These are phyloP conservation scores for Columba livia DNA, from an alignment of 2,113 vertebrate species.

Conservation along the genomic window DNA sequence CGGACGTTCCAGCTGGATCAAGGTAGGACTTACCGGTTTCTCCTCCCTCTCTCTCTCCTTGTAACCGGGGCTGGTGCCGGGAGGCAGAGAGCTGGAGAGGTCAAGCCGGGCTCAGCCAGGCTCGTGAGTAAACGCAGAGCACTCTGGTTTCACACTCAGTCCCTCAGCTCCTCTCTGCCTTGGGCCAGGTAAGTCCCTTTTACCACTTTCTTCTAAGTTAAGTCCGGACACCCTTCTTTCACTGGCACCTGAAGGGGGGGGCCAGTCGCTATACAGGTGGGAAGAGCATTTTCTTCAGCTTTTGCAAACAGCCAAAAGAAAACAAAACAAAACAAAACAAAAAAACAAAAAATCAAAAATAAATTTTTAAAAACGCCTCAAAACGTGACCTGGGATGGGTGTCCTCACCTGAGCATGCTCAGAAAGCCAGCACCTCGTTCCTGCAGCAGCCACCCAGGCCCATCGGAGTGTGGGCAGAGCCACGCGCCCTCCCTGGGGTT, in stretches of 20 bases:
- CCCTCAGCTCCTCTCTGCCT: conserved; percentile 67
- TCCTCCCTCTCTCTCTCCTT: conserved; percentile 68
- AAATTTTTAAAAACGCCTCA: not conserved
- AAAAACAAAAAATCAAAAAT: not conserved
- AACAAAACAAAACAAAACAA: not conserved
- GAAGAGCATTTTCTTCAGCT: conserved; percentile 71
- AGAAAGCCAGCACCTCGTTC: conserved; percentile 53
- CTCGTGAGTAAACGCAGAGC: conserved; percentile 68
- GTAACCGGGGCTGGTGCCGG: conserved; percentile 67
- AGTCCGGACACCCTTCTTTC: conserved; percentile 72
- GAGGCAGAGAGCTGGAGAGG: conserved; percentile 70
- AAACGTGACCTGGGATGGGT: conserved; percentile 14
- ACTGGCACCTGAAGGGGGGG: conserved; percentile 55
- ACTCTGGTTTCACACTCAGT: conserved; percentile 54
- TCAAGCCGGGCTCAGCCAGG: conserved; percentile 61
- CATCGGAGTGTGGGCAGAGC: conserved; percentile 20
- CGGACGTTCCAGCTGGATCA: conserved; percentile 92
- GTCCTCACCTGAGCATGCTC: conserved; percentile 60
- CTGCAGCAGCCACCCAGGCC: conserved; percentile 64
- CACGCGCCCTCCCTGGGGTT: not conserved
- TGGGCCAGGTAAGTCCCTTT: conserved; percentile 74
- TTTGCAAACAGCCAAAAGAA: conserved; percentile 45
- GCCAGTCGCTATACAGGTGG: conserved; percentile 70
- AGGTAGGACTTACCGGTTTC: conserved; percentile 92
- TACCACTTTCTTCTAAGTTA: conserved; percentile 70